Conservation (phyloP, 1,140 invertebrate species). For the Drosophila tropicalis region DNA sequence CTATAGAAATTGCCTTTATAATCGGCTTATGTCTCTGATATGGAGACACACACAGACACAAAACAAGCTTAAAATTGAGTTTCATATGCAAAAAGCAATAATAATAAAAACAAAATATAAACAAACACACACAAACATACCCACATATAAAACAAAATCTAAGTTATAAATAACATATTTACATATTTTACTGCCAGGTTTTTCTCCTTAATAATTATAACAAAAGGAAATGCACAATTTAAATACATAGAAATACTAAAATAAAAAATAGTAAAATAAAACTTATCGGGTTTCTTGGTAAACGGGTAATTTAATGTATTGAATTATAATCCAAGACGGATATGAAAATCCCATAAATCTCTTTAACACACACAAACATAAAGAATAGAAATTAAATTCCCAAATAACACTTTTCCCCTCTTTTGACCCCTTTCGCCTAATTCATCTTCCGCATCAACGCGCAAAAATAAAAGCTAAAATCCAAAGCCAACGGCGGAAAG, state of each 20-base stretch:
- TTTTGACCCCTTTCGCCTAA: not conserved
- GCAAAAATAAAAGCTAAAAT: slow-evolving; percentile 54
- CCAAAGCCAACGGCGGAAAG: slow-evolving; percentile 7
- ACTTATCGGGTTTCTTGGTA: not conserved
- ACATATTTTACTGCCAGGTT: not conserved
- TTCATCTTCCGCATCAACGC: slow-evolving; percentile 56
- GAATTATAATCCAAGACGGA: slow-evolving; percentile 31
- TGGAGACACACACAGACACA: slow-evolving; percentile 39
- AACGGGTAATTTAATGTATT: not conserved
- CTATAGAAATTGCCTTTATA: slow-evolving; percentile 58
- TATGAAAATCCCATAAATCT: slow-evolving; percentile 47
- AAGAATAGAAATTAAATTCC: slow-evolving; percentile 16
- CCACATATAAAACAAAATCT: not conserved
- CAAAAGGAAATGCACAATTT: too few species aligned
- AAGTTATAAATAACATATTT: slow-evolving; percentile 24
- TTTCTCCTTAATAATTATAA: too few species aligned
- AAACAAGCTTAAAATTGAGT: slow-evolving; percentile 52
- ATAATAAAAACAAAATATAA: slow-evolving; percentile 25
- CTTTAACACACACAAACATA: slow-evolving; percentile 20
- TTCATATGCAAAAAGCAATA: slow-evolving; percentile 42
- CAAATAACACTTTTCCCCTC: not conserved
- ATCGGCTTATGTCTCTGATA: slow-evolving; percentile 56
- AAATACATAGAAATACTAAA: too few species aligned
- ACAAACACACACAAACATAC: slow-evolving; percentile 15
- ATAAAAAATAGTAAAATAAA: too few species aligned